These are phyloP conservation scores for Beris chalybata DNA, from an alignment of 2,888 invertebrate species.

Conservation along the genomic window DNA sequence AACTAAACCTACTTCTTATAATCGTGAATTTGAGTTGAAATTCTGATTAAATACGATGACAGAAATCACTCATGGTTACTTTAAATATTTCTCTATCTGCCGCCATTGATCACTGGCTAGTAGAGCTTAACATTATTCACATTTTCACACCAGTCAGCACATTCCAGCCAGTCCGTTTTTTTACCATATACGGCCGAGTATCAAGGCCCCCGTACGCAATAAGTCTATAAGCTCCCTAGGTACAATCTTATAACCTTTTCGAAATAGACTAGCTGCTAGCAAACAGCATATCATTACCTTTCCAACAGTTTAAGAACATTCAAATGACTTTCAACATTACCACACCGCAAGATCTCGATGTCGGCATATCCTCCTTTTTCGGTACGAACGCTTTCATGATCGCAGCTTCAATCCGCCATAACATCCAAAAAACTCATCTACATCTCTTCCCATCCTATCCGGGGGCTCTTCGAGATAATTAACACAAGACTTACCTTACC, in stretches of 20 bases:
- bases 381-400: too few relatives aligned
- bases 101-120: slow-evolving; percentile 8
- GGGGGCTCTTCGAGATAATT: slow-evolving; percentile 16
- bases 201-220: background rate
- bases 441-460: slow-evolving; percentile 6
- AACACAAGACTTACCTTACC: slow-evolving; percentile 9
- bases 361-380: too few relatives aligned
- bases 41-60: too few relatives aligned
- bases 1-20: too few relatives aligned
- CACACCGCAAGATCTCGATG: slow-evolving; percentile 20
- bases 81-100: background rate
- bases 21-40: too few relatives aligned
- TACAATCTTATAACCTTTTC: background rate
- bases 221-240: background rate
- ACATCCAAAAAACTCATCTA: background rate
- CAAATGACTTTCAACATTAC: slow-evolving; percentile 31
- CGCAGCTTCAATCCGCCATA: too few relatives aligned
- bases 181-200: background rate
- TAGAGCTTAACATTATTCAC: slow-evolving; percentile 10
- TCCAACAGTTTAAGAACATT: slow-evolving; percentile 28
- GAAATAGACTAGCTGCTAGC: slow-evolving; percentile 4
- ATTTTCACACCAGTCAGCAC: slow-evolving; percentile 16
- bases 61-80: too few relatives aligned
- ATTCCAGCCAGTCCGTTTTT: background rate
- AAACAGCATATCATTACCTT: slow-evolving; percentile 28